Evolutionary conservation across 2,113 vertebrate genomes (phyloP).

Genomic region (Melanotaenia duboulayi): DNA sequence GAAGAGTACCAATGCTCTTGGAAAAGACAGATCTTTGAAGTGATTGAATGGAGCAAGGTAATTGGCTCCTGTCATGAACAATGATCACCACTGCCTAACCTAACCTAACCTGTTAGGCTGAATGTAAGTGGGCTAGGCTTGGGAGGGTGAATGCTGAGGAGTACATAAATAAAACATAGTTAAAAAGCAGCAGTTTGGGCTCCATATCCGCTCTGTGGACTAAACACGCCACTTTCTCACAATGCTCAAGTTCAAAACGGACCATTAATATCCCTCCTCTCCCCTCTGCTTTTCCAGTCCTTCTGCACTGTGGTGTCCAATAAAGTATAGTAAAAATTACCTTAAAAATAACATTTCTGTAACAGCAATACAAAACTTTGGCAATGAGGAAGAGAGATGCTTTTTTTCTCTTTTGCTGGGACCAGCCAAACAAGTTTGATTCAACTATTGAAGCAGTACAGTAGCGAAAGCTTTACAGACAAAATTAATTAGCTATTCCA

Average conservation of each 20-base stretch:
- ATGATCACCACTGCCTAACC: neutral
- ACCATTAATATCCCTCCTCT: neutral
- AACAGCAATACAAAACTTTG: conserved; percentile 66
- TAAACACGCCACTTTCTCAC: neutral
- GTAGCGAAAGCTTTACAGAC: conserved; percentile 36
- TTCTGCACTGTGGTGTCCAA: conserved; percentile 5
- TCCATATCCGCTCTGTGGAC: neutral
- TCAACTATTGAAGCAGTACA: conserved; percentile 40
- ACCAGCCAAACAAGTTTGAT: conserved; percentile 76
- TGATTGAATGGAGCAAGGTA: conserved; percentile 7
- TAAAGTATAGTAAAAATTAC: conserved; percentile 47
- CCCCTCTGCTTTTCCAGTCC: neutral
- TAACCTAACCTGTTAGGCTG: neutral
- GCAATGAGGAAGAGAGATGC: conserved; percentile 41
- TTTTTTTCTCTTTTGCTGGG: conserved; percentile 60
- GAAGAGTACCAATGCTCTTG: conserved; percentile 1
- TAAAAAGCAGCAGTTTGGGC: neutral
- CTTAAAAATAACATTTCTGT: conserved; percentile 62
- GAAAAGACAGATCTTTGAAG: conserved; percentile 10
- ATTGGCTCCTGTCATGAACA: conserved; percentile 4
- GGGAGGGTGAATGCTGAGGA: neutral
- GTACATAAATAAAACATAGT: conserved; percentile 15
- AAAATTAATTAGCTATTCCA: conserved; percentile 17
- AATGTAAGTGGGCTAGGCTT: neutral
- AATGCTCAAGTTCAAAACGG: neutral